Percentiles rank a stretch among this genome's conserved stretches.
phyloP scores from a whole-genome alignment of 2,113 vertebrate genomes.

The Microcebus ravelobensis region DNA sequence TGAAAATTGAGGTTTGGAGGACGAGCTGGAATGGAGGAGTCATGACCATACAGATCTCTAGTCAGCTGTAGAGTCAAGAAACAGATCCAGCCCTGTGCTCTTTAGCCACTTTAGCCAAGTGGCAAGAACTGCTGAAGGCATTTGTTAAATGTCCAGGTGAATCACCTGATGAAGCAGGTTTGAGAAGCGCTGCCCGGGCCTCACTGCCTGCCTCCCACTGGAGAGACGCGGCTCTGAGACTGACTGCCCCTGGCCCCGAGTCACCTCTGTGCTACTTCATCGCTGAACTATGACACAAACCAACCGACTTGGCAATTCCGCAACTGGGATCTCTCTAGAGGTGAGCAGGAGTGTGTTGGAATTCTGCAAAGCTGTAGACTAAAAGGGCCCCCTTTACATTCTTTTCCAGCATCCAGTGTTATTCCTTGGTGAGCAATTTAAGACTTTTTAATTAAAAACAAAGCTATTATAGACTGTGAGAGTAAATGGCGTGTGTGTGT shows the following conservation, averaged over 20 bases:
- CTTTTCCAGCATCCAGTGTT: conserved; percentile 21
- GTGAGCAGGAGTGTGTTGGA: not conserved
- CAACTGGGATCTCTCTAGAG: not conserved
- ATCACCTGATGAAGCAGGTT: not conserved
- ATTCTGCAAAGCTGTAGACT: not conserved
- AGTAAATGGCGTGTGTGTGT: not conserved
- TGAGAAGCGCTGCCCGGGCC: not conserved
- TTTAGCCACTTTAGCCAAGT: not conserved
- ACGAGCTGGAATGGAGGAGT: not conserved
- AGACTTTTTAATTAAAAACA: conserved; percentile 7
- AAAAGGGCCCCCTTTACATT: not conserved
- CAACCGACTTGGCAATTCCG: not conserved
- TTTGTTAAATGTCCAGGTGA: not conserved
- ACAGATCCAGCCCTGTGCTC: no score
- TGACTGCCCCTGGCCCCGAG: not conserved
- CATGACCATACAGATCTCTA: not conserved
- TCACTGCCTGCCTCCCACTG: not conserved
- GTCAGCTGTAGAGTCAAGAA: not conserved
- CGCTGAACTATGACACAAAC: not conserved
- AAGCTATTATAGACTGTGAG: not conserved
- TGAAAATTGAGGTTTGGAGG: not conserved
- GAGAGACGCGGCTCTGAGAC: not conserved
- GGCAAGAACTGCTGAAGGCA: not conserved
- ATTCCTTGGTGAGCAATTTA: conserved; percentile 36
- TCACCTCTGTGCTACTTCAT: not conserved